phyloP scores from a whole-genome alignment of 2,888 invertebrate species.

The Lissonota sp. region DNA sequence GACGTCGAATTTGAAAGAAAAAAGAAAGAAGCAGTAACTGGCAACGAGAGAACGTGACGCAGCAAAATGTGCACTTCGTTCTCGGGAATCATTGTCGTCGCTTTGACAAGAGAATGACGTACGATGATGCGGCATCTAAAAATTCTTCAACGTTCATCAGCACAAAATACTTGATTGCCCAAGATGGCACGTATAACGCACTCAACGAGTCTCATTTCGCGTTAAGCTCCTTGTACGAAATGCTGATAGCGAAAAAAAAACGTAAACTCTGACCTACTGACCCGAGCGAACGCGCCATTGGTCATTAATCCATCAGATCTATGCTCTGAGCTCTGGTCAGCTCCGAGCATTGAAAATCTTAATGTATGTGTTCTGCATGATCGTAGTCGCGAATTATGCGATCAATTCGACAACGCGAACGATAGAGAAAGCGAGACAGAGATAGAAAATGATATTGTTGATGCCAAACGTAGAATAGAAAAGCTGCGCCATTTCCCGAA shows the following conservation, averaged over 20 bases:
- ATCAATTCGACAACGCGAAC: too few species aligned
- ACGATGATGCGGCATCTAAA: neutral
- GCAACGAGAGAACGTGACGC: slow-evolving; percentile 48
- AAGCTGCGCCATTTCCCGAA: too few species aligned
- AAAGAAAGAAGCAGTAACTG: neutral
- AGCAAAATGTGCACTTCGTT: slow-evolving; percentile 25
- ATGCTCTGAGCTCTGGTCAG: neutral
- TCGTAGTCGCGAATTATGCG: neutral
- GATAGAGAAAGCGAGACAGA: too few species aligned
- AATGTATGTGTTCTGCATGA: neutral
- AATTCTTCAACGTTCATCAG: too few species aligned
- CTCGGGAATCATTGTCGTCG: neutral
- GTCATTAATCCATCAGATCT: slow-evolving; percentile 46
- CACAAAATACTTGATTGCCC: too few species aligned
- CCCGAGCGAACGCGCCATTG: slow-evolving; percentile 40
- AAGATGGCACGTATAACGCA: neutral
- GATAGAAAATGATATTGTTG: too few species aligned
- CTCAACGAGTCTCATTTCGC: neutral
- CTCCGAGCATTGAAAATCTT: neutral
- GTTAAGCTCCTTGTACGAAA: slow-evolving; percentile 12
- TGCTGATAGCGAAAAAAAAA: slow-evolving; percentile 34
- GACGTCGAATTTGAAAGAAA: neutral
- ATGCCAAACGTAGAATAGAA: too few species aligned
- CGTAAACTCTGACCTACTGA: slow-evolving; percentile 49
- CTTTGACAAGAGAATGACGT: slow-evolving; percentile 9